These are phyloP conservation scores for Actinia tenebrosa DNA, from an alignment of 64 coral and sea anemone genomes.

Conservation along the genomic window DNA sequence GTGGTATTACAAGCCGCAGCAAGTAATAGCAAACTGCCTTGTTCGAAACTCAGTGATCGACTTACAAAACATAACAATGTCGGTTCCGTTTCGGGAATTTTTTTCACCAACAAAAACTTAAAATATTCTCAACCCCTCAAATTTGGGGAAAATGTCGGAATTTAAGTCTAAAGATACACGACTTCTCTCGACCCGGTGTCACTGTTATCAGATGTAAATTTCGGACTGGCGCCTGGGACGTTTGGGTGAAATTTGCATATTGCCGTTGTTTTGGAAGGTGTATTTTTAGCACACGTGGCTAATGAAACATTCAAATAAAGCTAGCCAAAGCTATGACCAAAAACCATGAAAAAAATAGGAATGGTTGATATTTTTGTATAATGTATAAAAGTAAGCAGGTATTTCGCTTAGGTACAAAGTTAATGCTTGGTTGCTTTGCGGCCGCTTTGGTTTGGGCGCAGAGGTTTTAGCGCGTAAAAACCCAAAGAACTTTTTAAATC, in stretches of 20 bases:
- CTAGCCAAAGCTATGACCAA: background rate
- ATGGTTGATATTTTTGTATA: background rate
- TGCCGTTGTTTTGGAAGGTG: background rate
- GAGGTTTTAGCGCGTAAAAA: background rate
- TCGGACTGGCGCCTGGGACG: background rate
- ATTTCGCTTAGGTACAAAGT: background rate
- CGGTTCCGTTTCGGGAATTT: background rate
- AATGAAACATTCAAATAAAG: background rate
- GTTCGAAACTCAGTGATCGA: background rate
- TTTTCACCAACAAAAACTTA: background rate
- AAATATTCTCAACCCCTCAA: background rate
- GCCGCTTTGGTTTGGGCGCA: background rate
- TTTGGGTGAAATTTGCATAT: background rate
- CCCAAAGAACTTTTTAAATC: background rate
- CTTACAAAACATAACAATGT: background rate
- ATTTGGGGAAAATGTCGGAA: background rate
- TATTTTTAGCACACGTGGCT: conserved; percentile 5
- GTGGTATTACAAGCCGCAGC: background rate
- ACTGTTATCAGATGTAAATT: background rate
- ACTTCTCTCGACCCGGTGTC: background rate
- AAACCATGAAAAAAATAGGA: background rate
- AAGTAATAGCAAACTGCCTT: background rate
- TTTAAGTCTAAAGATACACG: background rate
- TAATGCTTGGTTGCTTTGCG: background rate
- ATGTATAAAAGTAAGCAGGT: background rate